Evolutionary conservation across 2,888 invertebrate species (phyloP).

Genomic region (Tenthredo distinguenda): DNA sequence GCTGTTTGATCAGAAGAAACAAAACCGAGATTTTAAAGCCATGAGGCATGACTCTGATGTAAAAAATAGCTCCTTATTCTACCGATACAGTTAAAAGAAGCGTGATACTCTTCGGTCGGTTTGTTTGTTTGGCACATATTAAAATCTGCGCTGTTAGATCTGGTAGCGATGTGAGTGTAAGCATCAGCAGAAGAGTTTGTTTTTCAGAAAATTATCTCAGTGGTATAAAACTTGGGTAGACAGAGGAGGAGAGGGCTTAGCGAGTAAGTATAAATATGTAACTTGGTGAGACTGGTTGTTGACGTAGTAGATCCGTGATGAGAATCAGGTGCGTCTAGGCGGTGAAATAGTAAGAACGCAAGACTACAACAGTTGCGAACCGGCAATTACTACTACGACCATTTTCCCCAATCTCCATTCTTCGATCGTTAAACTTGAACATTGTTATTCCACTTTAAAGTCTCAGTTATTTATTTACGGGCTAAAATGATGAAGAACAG

Average conservation of each 20-base stretch:
- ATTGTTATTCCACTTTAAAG: not conserved
- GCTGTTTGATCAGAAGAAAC: not conserved
- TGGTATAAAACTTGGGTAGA: conserved; percentile 61
- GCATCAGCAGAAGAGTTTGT: conserved; percentile 44
- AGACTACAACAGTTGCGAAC: conserved; percentile 43
- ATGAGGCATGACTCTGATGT: conserved; percentile 2
- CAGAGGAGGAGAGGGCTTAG: conserved; percentile 57
- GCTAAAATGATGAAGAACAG: conserved; percentile 58
- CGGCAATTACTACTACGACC: not conserved
- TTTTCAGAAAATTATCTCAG: conserved; percentile 60
- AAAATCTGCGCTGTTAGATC: not conserved
- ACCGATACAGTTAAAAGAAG: not conserved
- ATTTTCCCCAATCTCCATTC: conserved; percentile 14
- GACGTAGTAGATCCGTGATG: conserved; percentile 34
- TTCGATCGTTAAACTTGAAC: conserved; percentile 25
- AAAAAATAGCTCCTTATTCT: not conserved
- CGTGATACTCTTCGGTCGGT: not conserved
- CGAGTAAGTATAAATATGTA: conserved; percentile 59
- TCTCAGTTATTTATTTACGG: not conserved
- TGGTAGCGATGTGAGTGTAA: not conserved
- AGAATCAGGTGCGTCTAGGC: conserved; percentile 45
- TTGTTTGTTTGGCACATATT: not conserved
- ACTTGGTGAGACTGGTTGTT: conserved; percentile 36
- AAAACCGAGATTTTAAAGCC: not conserved
- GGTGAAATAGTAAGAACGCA: conserved; percentile 40